Base-by-base conservation (phyloP, 2,113 vertebrate species). In the Onychorhynchus coronatus region DNA sequence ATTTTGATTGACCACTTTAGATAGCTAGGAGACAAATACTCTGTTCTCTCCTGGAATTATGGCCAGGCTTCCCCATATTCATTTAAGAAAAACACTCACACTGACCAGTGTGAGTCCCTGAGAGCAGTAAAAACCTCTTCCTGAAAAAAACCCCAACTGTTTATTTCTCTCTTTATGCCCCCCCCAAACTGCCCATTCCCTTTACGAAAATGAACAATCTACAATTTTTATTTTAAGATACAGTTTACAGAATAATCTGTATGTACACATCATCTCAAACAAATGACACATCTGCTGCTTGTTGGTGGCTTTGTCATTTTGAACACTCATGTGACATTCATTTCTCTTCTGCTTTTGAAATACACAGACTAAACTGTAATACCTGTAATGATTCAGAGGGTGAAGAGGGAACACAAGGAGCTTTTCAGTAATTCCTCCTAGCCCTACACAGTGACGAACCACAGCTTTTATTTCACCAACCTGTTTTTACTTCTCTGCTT, bases 291-390 rank as follows among this genome's bases (percentile, higher is more conserved):
- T 44, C 42, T 21, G 58, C 35, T 50, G 19, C 28, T 73, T 59
- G 25, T 74, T 72, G 49, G 44, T 50, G 37, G 37, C 59, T 80
- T 67, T 92, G 79, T 46, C 22, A 46, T 88, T 85, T 85, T 52
- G 39, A 91, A 59, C 5, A 1, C 39, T 67, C 15, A 44, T 49
- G 42, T 44, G 37, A 42, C 47, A 63, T 17, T 13, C 33, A n/a
- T 84, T 93, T 84, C 61, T 81, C 65, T 92, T 92, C 90, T 93
- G 61, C 85, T 84, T 92, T 97, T 94, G 76, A 58, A 92, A 70
- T 12, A 66, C 24, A 11, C 13, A 39, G n/a, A 41, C 41, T 74
- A 21, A 74, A 80, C 20, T 42, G 23, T 14, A 53, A 63, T 30
- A 55, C n/a, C 65, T 72, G 49, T 31, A 13, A 21, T 3, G 42